A percentile compares a stretch with the other conserved stretches of the same genome.
Conservation (phyloP, 2,797 vertebrate species). For the Cottoperca gobio region DNA sequence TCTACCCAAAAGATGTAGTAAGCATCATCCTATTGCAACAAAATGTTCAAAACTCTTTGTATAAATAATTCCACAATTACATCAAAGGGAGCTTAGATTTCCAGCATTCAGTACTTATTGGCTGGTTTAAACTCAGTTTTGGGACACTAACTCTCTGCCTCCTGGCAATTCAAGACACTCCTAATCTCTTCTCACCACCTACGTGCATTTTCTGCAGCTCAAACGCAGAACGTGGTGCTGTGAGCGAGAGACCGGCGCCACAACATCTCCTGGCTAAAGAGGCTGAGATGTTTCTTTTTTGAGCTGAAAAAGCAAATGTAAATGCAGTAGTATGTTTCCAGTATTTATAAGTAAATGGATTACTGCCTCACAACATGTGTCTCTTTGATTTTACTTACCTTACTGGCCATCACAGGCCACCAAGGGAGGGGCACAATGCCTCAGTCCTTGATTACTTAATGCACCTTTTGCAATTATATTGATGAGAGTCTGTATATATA, state of each 20-base stretch:
- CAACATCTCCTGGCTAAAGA: constrained; percentile 1
- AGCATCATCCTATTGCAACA: neutral
- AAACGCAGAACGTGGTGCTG: constrained; percentile 11
- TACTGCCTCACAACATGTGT: neutral
- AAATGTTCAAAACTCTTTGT: neutral
- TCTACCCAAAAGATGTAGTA: neutral
- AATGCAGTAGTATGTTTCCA: neutral
- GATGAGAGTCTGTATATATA: neutral
- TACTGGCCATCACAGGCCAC: neutral
- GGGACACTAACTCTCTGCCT: constrained; percentile 17
- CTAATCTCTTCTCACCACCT: constrained; percentile 47
- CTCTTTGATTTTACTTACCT: neutral
- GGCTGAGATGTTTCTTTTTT: neutral
- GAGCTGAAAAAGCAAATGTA: neutral
- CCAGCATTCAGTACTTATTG: constrained; percentile 8
- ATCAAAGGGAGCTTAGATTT: neutral
- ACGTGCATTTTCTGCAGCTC: constrained; percentile 26
- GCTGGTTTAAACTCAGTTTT: constrained; percentile 21
- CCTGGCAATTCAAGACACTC: constrained; percentile 13
- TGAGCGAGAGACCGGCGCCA: constrained; percentile 4
- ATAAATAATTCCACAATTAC: constrained; percentile 8
- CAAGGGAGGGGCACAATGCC: neutral
- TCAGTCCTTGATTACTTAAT: neutral
- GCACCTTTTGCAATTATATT: neutral
- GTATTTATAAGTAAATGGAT: neutral